Conservation (phyloP, 2,888 invertebrate species). For the Raillietiella orientalis region DNA sequence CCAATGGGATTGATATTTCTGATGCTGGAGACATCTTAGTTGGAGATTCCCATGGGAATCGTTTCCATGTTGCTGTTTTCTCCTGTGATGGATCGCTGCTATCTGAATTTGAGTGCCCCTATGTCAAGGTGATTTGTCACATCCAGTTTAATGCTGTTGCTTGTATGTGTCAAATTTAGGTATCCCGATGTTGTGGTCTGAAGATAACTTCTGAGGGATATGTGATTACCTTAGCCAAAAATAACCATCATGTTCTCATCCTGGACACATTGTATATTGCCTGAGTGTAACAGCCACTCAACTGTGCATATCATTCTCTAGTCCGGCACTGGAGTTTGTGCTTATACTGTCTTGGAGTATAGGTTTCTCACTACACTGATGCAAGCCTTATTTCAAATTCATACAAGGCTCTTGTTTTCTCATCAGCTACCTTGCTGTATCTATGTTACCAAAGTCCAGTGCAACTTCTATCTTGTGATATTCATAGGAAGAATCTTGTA, state of each 20-base stretch:
- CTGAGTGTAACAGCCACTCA: too few relatives aligned
- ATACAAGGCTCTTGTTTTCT: too few relatives aligned
- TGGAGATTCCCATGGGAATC: conserved; percentile 88
- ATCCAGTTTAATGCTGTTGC: conserved; percentile 4
- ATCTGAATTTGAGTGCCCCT: conserved; percentile 84
- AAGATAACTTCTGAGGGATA: conserved; percentile 91
- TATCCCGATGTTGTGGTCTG: conserved; percentile 85
- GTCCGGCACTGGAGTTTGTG: too few relatives aligned
- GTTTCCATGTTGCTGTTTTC: conserved; percentile 88
- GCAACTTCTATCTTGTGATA: too few relatives aligned
- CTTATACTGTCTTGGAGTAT: too few relatives aligned
- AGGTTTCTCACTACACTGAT: too few relatives aligned
- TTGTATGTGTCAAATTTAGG: conserved; percentile 24
- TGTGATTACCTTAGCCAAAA: conserved; percentile 84
- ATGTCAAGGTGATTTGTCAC: conserved; percentile 78
- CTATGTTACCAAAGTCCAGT: too few relatives aligned
- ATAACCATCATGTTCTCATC: conserved; percentile 92
- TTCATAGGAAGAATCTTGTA: too few relatives aligned
- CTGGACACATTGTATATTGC: conserved; percentile 45
- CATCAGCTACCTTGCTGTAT: too few relatives aligned
- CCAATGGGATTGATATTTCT: conserved; percentile 89
- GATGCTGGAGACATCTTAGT: conserved; percentile 87
- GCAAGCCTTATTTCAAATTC: too few relatives aligned
- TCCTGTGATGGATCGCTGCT: conserved; percentile 52
- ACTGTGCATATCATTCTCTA: too few relatives aligned